Base-by-base conservation (phyloP, 2,888 invertebrate species). In the Drosophila helvetica region DNA sequence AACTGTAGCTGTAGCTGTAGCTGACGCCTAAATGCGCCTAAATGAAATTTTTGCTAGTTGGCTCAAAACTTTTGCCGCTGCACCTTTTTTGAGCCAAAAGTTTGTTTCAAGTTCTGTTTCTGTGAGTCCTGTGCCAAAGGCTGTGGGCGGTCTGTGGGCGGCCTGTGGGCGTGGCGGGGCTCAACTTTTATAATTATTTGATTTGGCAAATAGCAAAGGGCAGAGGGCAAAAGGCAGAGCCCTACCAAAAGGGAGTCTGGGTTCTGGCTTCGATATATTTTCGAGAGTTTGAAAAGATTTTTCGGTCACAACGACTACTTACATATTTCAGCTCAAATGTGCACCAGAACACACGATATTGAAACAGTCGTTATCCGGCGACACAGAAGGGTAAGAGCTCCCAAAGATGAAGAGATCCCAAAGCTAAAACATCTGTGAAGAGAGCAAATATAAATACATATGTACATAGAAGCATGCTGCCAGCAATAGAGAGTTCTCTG, bases 161-260 rank as follows among this genome's bases (percentile, higher is more conserved):
- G 52, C 52, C 63, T 69, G 30, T 17, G 50, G 4, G 6, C 22
- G 61, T 38, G 38, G 38, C 38, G 15, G 38, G 19, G 79, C 77
- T 67, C 69, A 90, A 90, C 84, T 90, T 90, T 90, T 90, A 84
- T 89, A 90, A 90, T 90, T 89, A 89, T 89, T 89, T 80, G 87
- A 89, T 89, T 88, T 89, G 81, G 80, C 80, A 78, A 66, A 81
- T 70, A 74, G 69, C 50, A 67, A 12, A n/a, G 45, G 38, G 48
- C 50, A 18, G n/a, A 48, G n/a, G 38, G n/a, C 15, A 12, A 8
- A 15, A 25, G 30, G 30, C 30, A 30, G 10, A 38, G 38, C 2
- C 15, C 15, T 38, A 38, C n/a, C 15, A 15, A n/a, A 1, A n/a
- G 15, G 2, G 6, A 2, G 15, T 6, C 5, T n/a, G 15, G 6